These are phyloP conservation scores for Pinna nobilis DNA, from an alignment of 1,140 invertebrate genomes.

Conservation along the genomic window DNA sequence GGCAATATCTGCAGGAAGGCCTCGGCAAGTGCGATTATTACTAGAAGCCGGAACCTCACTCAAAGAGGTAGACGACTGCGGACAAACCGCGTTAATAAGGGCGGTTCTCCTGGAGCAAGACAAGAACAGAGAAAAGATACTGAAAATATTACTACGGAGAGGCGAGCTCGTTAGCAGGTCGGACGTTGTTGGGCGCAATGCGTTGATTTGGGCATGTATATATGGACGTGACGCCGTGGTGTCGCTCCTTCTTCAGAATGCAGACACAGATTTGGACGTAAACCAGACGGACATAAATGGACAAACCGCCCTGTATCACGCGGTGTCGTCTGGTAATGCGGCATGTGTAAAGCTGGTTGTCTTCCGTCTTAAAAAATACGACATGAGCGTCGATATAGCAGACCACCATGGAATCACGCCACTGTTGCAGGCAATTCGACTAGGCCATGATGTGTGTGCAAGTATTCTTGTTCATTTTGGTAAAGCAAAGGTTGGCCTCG, in stretches of 20 bases:
- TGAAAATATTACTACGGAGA: constrained; percentile 39
- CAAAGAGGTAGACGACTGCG: constrained; percentile 51
- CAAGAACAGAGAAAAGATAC: constrained; percentile 41
- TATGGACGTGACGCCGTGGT: constrained; percentile 49
- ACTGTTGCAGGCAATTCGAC: constrained; percentile 48
- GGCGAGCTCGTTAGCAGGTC: constrained; percentile 41
- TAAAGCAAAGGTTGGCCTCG: constrained; percentile 49
- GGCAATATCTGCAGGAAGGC: constrained; percentile 46
- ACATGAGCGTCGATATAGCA: constrained; percentile 43
- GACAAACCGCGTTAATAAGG: constrained; percentile 51
- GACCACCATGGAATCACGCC: constrained; percentile 47
- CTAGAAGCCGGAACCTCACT: constrained; percentile 37
- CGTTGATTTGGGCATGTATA: constrained; percentile 49
- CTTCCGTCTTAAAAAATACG: constrained; percentile 37
- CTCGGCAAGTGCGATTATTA: constrained; percentile 51
- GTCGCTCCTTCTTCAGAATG: constrained; percentile 42
- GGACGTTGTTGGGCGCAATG: constrained; percentile 52
- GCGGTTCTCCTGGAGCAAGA: constrained; percentile 46
- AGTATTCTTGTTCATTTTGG: constrained; percentile 52
- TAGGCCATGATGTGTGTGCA: constrained; percentile 49
- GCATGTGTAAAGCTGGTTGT: constrained; percentile 52
- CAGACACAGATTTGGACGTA: constrained; percentile 48
- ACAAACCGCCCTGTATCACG: constrained; percentile 51
- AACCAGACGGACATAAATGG: constrained; percentile 49
- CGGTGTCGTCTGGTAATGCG: constrained; percentile 52